phyloP scores from a whole-genome alignment of 2,113 vertebrate species.

The Thymallus thymallus region DNA sequence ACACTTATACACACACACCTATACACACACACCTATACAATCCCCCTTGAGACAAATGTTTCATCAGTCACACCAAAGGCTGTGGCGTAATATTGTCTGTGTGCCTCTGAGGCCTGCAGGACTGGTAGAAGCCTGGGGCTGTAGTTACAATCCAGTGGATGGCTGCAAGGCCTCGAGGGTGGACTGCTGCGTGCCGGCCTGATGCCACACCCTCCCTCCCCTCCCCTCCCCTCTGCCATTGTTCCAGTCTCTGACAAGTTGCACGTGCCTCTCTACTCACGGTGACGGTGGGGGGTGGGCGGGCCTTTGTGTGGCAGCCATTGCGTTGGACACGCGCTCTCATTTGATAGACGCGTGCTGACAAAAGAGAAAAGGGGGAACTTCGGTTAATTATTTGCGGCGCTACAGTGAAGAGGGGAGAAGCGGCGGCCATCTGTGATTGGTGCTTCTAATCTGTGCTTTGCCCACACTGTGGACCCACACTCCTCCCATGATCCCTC shows the following conservation, averaged over 20 bases:
- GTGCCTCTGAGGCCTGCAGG: conserved; percentile 19
- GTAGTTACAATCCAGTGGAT: conserved; percentile 42
- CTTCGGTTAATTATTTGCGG: conserved; percentile 64
- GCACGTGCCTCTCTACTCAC: conserved; percentile 74
- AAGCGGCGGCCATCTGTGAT: conserved; percentile 78
- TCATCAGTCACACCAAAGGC: conserved; percentile 25
- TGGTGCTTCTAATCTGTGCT: conserved; percentile 65
- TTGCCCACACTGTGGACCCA: not conserved
- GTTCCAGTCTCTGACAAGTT: conserved; percentile 56
- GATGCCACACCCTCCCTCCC: conserved; percentile 45
- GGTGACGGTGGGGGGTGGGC: conserved; percentile 60
- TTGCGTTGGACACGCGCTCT: conserved; percentile 76
- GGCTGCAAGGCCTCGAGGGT: conserved; percentile 28
- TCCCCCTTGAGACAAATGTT: conserved; percentile 25
- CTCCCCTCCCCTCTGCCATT: conserved; percentile 14
- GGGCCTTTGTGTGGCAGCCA: conserved; percentile 67
- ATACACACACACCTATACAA: not conserved
- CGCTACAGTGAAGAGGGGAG: conserved; percentile 69
- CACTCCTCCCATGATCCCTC: conserved; percentile 34
- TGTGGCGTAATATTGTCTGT: conserved; percentile 34
- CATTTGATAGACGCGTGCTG: conserved; percentile 74
- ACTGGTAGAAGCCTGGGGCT: conserved; percentile 42
- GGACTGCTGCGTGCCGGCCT: conserved; percentile 12
- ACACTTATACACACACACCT: too few relatives aligned
- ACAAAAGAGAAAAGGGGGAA: conserved; percentile 67